Evolutionary conservation across 2,113 vertebrate species (phyloP), one percentile per base, ranked within the genome.

Genomic region (Acinonyx jubatus): DNA sequence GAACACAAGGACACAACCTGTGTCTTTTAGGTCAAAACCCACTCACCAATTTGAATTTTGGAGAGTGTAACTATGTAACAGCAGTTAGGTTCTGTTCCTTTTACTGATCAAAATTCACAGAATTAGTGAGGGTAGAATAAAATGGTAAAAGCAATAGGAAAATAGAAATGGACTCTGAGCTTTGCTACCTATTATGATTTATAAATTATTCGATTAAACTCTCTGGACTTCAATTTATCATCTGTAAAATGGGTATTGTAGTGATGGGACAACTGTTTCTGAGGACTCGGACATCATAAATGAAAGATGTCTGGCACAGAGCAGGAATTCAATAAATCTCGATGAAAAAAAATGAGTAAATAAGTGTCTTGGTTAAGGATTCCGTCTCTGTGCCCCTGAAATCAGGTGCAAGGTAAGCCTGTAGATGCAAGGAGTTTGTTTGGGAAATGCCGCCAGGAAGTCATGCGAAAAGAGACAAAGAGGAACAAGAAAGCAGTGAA

Each of bases 21-120:
- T 33, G 23, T 82, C 5, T 15, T 16, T 50, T 25, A 79, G 3
- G 11, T 63, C 11, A 57, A 94, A 93, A 50, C 7, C 14, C 15
- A 57, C 25, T 38, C 21, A 33, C 29, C 74, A 38, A 97, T 71
- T 38, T 65, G 41, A 93, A 95, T 93, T 93, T 95, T 61, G 89
- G 57, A 85, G 65, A 85, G 5, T 33, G 6, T 68, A 55, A 52
- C 31, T 69, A 4, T 33, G 3, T 91, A 55, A 45, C 1, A 33
- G 27, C 19, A 76, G 15, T 90, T 55, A 10, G 13, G 48, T 9
- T 80, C 19, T 69, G 10, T 69, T 55, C 11, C 71, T 19, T 45
- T 91, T 21, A 55, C 29, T 7, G 3, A 85, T 78, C 15, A 66
- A 41, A 89, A 45, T 21, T 71, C 61, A 89, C 7, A 48, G 11